Evolutionary conservation across 2,113 vertebrate genomes (phyloP).

Genomic region (Gallinago paraguaiae): DNA sequence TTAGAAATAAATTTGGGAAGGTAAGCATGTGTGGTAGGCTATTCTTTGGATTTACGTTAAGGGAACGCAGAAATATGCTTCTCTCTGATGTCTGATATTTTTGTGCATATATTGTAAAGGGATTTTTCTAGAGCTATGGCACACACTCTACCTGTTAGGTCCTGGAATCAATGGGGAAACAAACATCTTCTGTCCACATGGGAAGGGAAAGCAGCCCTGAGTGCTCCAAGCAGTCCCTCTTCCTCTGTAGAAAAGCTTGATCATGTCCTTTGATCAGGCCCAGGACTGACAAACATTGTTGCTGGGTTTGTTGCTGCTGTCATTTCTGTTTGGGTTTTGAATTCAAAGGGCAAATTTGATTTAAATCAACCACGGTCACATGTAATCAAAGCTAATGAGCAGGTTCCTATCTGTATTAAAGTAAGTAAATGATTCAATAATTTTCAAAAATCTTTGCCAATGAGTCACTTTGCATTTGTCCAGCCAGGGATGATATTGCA

Average conservation of each 20-base stretch:
- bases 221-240: neutral
- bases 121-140: neutral
- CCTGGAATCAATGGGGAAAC: neutral
- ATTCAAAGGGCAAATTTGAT: neutral
- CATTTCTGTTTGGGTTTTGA: neutral
- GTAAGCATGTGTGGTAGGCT: fast-evolving
- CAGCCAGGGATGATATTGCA: neutral
- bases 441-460: neutral
- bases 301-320: neutral
- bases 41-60: neutral
- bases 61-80: neutral
- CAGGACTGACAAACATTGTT: neutral
- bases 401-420: neutral
- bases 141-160: neutral
- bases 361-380: neutral
- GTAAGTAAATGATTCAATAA: constrained; percentile 1
- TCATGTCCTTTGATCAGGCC: neutral
- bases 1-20: neutral
- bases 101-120: neutral
- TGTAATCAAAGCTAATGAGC: constrained; percentile 21
- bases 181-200: neutral
- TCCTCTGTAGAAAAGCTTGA: neutral
- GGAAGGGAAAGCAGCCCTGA: neutral
- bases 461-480: constrained; percentile 15
- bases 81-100: neutral